Percentiles rank a stretch among this genome's conserved stretches.
These are phyloP conservation scores for Phenganax subtilis DNA, from an alignment of 92 coral and sea anemone species.

Conservation along the genomic window DNA sequence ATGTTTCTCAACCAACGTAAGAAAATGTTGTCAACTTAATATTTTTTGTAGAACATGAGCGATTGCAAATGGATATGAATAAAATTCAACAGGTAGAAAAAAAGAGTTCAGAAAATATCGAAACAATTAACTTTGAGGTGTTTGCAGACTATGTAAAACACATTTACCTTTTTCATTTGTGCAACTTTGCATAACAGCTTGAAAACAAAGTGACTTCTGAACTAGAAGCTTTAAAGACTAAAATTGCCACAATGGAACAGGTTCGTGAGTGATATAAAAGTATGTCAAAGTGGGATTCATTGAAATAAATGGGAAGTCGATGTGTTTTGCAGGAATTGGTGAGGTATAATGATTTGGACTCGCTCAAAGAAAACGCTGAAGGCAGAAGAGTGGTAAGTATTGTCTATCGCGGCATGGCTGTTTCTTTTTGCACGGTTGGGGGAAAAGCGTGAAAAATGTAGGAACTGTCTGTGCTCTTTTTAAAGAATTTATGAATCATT, in stretches of 20 bases:
- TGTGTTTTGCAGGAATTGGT: constrained; percentile 62
- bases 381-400: constrained; percentile 75
- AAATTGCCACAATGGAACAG: constrained; percentile 69
- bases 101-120: not conserved
- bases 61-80: constrained; percentile 84
- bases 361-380: constrained; percentile 75
- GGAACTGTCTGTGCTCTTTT: too few relatives aligned
- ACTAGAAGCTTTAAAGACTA: constrained; percentile 72
- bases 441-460: not conserved
- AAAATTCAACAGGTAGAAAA: constrained; percentile 82
- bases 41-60: constrained; percentile 62
- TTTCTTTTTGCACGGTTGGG: not conserved
- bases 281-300: not conserved
- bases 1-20: not conserved
- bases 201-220: constrained; percentile 84
- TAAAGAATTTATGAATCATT: too few relatives aligned
- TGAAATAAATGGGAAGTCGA: too few relatives aligned
- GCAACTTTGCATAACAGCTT: constrained; percentile 42
- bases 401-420: not conserved
- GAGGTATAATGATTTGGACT: constrained; percentile 72
- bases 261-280: constrained; percentile 34
- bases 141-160: not conserved
- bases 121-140: not conserved
- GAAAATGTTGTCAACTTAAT: not conserved
- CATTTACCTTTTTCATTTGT: too few relatives aligned